Base-by-base conservation (phyloP, 2,113 vertebrate genomes). In the Pithys albifrons region DNA sequence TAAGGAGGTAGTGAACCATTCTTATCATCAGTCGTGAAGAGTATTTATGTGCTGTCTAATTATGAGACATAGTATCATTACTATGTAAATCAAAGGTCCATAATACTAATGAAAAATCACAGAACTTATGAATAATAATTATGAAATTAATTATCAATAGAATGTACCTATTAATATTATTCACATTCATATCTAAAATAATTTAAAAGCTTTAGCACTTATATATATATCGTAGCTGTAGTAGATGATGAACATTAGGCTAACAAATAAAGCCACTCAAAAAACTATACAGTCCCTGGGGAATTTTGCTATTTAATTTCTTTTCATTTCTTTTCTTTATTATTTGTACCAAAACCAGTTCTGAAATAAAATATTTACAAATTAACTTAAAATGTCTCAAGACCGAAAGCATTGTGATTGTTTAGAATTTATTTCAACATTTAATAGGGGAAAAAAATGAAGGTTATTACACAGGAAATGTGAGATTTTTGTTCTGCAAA, bases 51-150 rank as follows among this genome's bases (percentile, higher is more conserved):
- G 31, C 77, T 62, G 81, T 93, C 92, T 67, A 64, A 86, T 95
- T 94, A 93, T 54, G 54, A 93, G 31, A 81, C 46, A 62, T 79
- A 96, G 85, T 78, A 97, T 74, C 92, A 83, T 71, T 75, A 84
- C 81, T 82, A 91, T 84, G 93, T 78, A 97, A 97, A 97, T 95
- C 85, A 81, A 88, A 96, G 97, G 61, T 82, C 48, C 90, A 97
- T 95, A 90, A 90, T 89, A 70, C 31, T 87, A 94, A 96, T 91
- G 77, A 93, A 97, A 93, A 93, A 78, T 49, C 14, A 9, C 10
- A n/a, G 66, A 85, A 73, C 9, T 27, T 73, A 93, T 95, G 72
- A 94, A 95, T 96, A 96, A 85, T 88, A 96, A 96, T 94, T 58
- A 82, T 14, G 86, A 88, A 95, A 85, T 89, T 92, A 96, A 96